Evolutionary conservation across 2,888 invertebrate species (phyloP), one percentile per base, ranked within the genome.

Genomic region (Kryphioiulus occultus): DNA sequence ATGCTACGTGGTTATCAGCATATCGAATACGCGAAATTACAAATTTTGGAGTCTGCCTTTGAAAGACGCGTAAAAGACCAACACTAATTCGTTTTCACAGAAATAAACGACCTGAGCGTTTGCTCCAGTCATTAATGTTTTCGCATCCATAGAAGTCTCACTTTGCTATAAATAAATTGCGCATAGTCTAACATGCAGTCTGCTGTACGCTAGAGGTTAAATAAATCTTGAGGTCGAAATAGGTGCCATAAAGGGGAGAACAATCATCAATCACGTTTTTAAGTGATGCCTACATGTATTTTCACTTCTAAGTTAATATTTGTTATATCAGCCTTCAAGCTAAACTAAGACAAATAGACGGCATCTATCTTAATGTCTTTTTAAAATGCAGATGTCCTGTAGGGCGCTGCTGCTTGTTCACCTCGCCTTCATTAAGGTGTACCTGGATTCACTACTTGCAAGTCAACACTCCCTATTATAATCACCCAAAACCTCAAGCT

Each of bases 211-310:
- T 44, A 44, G 39, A n/a, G 19, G 53, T 19, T n/a, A 53, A 19
- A 53, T n/a, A n/a, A 53, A 53, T 53, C n/a, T 53, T 15, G 17
- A 53, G 59, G 59, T 59, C 22, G 59, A 59, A 59, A 53, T 19
- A n/a, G 59, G 59, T 59, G 22, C 59, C 22, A 59, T n/a, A 59
- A 59, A 59, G 59, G 22, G 22, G 22, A 59, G 59, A 59, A 59
- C 22, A 59, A 22, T 59, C 59, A 59, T 59, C 59, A 59, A 59
- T 59, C 59, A 59, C 59, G 59, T 59, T 59, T 59, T 59, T 59
- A 59, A 59, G 59, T 59, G 59, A 22, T 59, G 59, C 59, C 22
- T 59, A 59, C 59, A 59, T 59, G 59, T 59, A 22, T 59, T 59
- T 59, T 59, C 59, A 22, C 59, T 59, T 59, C 22, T 59, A 59